Evolutionary conservation across 2,888 invertebrate species (phyloP), one percentile per base, ranked within the genome.

Genomic region (Galerucella pusilla): DNA sequence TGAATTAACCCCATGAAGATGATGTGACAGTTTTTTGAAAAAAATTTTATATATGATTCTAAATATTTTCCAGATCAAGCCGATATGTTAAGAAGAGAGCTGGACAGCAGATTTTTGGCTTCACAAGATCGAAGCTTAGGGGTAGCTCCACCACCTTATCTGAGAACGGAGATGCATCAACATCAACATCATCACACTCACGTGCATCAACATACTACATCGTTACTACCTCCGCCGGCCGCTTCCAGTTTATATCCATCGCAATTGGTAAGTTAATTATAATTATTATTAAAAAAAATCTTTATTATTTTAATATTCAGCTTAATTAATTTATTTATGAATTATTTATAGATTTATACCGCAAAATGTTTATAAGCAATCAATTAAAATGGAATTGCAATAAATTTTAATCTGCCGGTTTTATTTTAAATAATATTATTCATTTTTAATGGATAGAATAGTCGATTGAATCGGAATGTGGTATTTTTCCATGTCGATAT

Each of bases 121-220:
- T 94, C 96, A 69, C 94, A 94, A 86, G 95, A 95, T 83, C 90
- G 94, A 80, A 88, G 87, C 75, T 88, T 90, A 71, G 89, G 91
- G 77, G 86, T 88, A 75, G 88, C 85, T 77, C 88, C 87, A 75
- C 88, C 85, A 69, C 88, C 84, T 75, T 93, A 92, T 82, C 90
- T 94, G 85, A 91, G 95, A 84, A 96, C 95, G 68, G 96, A 96
- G 89, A 93, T 96, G 92, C 96, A 96, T 88, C 96, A 96, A 89
- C 96, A 96, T 90, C 96, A 96, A 88, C 96, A 96, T 89, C 96
- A 96, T 86, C 96, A 96, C 87, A 95, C 95, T 71, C 95, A 96
- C 88, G 94, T 96, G 84, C 96, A 96, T 89, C 96, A 96, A 85
- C 95, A 95, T 87, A 94, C 94, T 80, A 91, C 94, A 74, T 91